Conservation (phyloP, 2,797 vertebrate genomes). For the Halcyon smyrnensis region DNA sequence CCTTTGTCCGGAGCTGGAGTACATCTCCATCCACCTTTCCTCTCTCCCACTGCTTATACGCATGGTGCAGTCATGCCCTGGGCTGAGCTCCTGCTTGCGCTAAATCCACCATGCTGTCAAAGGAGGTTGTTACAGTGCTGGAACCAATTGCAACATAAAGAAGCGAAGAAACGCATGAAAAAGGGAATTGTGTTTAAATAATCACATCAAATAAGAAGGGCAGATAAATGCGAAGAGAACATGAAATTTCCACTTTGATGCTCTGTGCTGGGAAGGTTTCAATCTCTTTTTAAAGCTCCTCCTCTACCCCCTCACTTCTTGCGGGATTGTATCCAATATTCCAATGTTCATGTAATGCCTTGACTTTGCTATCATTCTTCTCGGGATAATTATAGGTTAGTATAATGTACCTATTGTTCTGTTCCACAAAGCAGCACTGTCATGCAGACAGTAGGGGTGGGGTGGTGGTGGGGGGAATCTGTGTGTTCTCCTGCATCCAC, state of each 20-base stretch:
- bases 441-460: conserved; percentile 27
- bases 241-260: conserved; percentile 64
- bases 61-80: not conserved
- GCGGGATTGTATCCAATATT: conserved; percentile 72
- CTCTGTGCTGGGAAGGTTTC: conserved; percentile 58
- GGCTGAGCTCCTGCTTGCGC: not conserved
- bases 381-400: conserved; percentile 78
- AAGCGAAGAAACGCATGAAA: conserved; percentile 46
- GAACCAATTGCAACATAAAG: not conserved
- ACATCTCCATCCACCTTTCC: not conserved
- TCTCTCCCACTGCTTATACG: not conserved
- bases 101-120: not conserved
- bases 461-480: conserved; percentile 36
- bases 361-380: conserved; percentile 77
- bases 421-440: conserved; percentile 78
- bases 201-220: conserved; percentile 33
- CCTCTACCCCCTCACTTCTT: conserved; percentile 60
- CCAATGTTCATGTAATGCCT: conserved; percentile 71
- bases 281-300: conserved; percentile 61
- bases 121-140: conserved; percentile 34
- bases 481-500: conserved; percentile 59
- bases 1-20: conserved; percentile 4
- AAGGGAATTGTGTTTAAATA: conserved; percentile 59
- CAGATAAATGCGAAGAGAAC: conserved; percentile 38
- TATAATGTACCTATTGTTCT: conserved; percentile 82